phyloP scores from a whole-genome alignment of 2,888 invertebrate species.

The Clunio marinus region DNA sequence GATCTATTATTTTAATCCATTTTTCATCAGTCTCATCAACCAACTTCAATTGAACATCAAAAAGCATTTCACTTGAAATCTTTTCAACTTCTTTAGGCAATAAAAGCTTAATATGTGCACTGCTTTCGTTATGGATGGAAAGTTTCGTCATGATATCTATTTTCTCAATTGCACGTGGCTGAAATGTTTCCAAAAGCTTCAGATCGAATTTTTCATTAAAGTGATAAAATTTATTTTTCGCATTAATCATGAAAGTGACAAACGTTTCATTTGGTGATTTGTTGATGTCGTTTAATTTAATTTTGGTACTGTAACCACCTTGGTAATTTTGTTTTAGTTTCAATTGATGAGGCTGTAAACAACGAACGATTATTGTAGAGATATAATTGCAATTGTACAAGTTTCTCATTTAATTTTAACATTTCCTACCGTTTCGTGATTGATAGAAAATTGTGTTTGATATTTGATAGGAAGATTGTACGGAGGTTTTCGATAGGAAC shows the following conservation, averaged over 20 bases:
- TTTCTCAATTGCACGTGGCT: neutral
- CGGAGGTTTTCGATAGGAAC: neutral
- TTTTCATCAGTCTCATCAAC: neutral
- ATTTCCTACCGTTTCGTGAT: neutral
- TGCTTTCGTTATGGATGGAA: neutral
- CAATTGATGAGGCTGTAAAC: no score
- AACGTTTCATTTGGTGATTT: neutral
- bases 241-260: neutral
- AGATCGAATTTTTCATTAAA: neutral
- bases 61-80: neutral
- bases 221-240: neutral
- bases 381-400: neutral
- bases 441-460: neutral
- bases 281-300: neutral
- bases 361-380: neutral
- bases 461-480: neutral
- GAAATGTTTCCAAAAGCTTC: slow-evolving; percentile 1
- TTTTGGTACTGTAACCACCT: neutral
- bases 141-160: neutral
- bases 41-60: slow-evolving; percentile 11
- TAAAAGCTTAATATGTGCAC: neutral
- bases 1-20: neutral
- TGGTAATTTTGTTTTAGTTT: neutral
- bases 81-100: neutral
- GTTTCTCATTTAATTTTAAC: no score